phyloP scores from a whole-genome alignment of 2,888 invertebrate species.

The Azorinus chamasolen region DNA sequence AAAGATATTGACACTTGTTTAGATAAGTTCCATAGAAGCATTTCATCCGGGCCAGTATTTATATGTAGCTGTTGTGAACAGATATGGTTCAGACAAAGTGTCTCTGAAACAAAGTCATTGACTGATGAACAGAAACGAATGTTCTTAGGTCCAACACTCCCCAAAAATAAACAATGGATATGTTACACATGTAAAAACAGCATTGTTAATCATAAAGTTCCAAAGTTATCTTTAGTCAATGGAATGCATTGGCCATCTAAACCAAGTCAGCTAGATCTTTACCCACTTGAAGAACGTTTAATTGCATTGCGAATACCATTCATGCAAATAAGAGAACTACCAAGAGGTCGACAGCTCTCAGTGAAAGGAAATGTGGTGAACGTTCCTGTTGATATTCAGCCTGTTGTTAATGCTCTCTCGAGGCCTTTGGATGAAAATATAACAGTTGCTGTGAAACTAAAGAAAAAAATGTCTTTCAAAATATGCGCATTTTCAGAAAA shows the following conservation, averaged over 20 bases:
- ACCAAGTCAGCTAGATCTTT: slow-evolving; percentile 4
- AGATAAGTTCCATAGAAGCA: slow-evolving; percentile 9
- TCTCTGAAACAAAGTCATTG: slow-evolving; percentile 7
- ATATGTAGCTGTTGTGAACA: slow-evolving; percentile 15
- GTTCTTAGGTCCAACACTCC: neutral
- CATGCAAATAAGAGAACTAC: neutral
- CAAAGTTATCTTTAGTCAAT: slow-evolving; percentile 7
- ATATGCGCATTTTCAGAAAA: slow-evolving; percentile 35
- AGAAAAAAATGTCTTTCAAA: slow-evolving; percentile 47
- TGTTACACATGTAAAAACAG: slow-evolving; percentile 10
- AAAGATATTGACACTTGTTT: neutral
- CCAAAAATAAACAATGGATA: slow-evolving; percentile 11
- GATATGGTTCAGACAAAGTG: slow-evolving; percentile 22
- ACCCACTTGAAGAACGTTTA: slow-evolving; percentile 13
- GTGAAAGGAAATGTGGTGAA: slow-evolving; percentile 59
- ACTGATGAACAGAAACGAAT: neutral
- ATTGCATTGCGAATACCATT: slow-evolving; percentile 31
- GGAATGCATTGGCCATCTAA: slow-evolving; percentile 11
- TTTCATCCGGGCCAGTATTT: slow-evolving; percentile 2
- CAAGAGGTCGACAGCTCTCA: slow-evolving; percentile 52
- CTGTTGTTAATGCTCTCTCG: slow-evolving; percentile 15
- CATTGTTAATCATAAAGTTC: slow-evolving; percentile 6
- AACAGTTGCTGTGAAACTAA: slow-evolving; percentile 56
- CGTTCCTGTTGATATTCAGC: slow-evolving; percentile 63
- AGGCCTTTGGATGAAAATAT: slow-evolving; percentile 43